These are phyloP conservation scores for Tridacna crocea DNA, from an alignment of 2,888 invertebrate species.

Conservation along the genomic window DNA sequence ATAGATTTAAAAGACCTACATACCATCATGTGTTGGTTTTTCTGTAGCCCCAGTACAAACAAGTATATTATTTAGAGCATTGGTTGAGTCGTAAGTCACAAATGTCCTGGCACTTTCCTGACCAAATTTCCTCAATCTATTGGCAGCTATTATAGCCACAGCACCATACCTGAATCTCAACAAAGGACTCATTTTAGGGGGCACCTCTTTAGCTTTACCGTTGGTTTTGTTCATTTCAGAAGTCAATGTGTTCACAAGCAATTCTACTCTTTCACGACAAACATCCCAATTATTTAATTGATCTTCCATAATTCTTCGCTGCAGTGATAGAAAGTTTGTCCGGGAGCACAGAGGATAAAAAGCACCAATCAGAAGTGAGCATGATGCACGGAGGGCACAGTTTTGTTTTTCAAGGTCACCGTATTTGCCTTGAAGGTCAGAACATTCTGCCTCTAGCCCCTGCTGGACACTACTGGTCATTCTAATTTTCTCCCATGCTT, in stretches of 20 bases:
- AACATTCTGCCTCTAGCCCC: constrained; percentile 79
- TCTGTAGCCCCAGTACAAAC: constrained; percentile 77
- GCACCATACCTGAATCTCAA: constrained; percentile 78
- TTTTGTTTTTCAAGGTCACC: constrained; percentile 71
- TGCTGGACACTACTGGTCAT: constrained; percentile 78
- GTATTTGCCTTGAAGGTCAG: constrained; percentile 73
- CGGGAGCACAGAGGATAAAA: constrained; percentile 78
- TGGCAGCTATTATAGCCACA: constrained; percentile 80
- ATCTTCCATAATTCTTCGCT: constrained; percentile 78
- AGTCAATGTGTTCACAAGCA: constrained; percentile 70
- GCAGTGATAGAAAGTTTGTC: constrained; percentile 70
- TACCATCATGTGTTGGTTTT: constrained; percentile 47
- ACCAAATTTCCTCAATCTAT: constrained; percentile 73
- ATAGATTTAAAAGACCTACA: neutral
- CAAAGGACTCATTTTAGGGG: constrained; percentile 65
- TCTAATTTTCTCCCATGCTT: constrained; percentile 82
- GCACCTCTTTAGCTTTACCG: constrained; percentile 54
- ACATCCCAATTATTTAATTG: constrained; percentile 75
- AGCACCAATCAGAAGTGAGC: constrained; percentile 80
- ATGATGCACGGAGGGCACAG: constrained; percentile 75
- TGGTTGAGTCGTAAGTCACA: constrained; percentile 73
- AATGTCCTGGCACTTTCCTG: constrained; percentile 71
- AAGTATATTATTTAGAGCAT: constrained; percentile 72
- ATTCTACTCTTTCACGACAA: constrained; percentile 74
- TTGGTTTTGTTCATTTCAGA: constrained; percentile 70